phyloP scores from a whole-genome alignment of 2,113 vertebrate genomes.

The Tricholaema leucomelas region DNA sequence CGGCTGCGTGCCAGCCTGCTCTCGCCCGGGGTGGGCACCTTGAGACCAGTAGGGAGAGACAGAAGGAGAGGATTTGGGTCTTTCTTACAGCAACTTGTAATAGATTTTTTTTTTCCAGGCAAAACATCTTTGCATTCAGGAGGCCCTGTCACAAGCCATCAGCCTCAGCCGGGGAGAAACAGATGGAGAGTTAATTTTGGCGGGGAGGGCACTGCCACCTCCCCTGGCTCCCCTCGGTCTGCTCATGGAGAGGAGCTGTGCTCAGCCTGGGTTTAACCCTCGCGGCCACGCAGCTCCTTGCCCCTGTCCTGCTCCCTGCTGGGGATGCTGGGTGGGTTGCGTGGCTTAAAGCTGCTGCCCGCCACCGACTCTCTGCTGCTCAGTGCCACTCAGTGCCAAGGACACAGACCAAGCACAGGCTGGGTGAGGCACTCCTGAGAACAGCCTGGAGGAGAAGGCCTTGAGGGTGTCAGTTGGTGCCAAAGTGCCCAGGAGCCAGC shows the following conservation, averaged over 20 bases:
- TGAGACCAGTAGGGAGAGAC: slow-evolving; percentile 37
- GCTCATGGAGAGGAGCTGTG: neutral
- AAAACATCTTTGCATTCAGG: slow-evolving; percentile 65
- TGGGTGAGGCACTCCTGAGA: too few relatives aligned
- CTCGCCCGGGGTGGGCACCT: slow-evolving; percentile 49
- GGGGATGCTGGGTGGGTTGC: fast-evolving
- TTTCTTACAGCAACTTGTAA: slow-evolving; percentile 70
- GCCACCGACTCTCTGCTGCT: fast-evolving
- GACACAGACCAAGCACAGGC: neutral
- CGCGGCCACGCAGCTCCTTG: neutral
- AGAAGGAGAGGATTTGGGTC: slow-evolving; percentile 54
- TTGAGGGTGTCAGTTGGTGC: too few relatives aligned
- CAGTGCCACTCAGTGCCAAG: fast-evolving
- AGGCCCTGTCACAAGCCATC: slow-evolving; percentile 71
- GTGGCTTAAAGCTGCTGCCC: neutral
- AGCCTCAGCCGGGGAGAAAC: slow-evolving; percentile 62
- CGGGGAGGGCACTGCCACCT: neutral
- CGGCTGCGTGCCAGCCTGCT: slow-evolving; percentile 16
- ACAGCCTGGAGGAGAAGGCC: too few relatives aligned
- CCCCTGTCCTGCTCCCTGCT: neutral
- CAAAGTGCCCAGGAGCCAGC: too few relatives aligned
- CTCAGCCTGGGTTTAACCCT: neutral
- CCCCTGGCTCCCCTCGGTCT: neutral
- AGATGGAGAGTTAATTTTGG: slow-evolving; percentile 71
- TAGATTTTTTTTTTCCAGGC: slow-evolving; percentile 48